phyloP scores from a whole-genome alignment of 2,797 vertebrate genomes.

The Mus caroli region DNA sequence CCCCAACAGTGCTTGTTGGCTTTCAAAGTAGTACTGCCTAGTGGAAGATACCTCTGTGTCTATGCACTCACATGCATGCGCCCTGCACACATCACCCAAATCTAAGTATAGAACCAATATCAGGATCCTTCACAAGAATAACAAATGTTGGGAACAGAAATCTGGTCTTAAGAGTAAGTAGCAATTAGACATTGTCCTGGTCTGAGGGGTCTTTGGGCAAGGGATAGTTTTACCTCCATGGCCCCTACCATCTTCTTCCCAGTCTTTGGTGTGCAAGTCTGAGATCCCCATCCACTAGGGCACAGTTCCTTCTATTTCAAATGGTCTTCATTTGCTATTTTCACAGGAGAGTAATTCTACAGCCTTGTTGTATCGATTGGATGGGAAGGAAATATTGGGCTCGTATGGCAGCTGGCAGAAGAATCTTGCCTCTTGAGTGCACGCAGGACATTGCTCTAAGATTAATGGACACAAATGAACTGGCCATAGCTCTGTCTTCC shows the following conservation, averaged over 20 bases:
- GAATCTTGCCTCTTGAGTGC: not conserved
- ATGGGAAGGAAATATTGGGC: slow-evolving; percentile 54
- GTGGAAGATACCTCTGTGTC: not conserved
- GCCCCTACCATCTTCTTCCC: slow-evolving; percentile 42
- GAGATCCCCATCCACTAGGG: not conserved
- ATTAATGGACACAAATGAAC: not conserved
- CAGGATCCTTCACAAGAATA: slow-evolving; percentile 7
- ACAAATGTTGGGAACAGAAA: slow-evolving; percentile 64
- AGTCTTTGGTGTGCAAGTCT: slow-evolving; percentile 58
- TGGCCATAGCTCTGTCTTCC: not conserved
- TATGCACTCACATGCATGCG: not conserved
- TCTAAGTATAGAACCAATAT: slow-evolving; percentile 61
- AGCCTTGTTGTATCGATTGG: not conserved
- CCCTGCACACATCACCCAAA: not conserved
- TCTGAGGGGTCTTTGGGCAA: slow-evolving; percentile 28
- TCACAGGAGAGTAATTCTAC: slow-evolving; percentile 58
- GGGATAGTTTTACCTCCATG: slow-evolving; percentile 34
- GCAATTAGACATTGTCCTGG: slow-evolving; percentile 58
- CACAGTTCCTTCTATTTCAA: not conserved
- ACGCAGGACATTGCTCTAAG: not conserved
- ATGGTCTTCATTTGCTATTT: slow-evolving; percentile 68
- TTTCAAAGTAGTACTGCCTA: not conserved
- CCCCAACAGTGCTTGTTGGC: not conserved
- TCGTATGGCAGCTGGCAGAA: slow-evolving; percentile 45
- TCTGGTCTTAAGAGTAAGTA: slow-evolving; percentile 58